Evolutionary conservation across 2,888 invertebrate species (phyloP).

Genomic region (Folsomia candida): DNA sequence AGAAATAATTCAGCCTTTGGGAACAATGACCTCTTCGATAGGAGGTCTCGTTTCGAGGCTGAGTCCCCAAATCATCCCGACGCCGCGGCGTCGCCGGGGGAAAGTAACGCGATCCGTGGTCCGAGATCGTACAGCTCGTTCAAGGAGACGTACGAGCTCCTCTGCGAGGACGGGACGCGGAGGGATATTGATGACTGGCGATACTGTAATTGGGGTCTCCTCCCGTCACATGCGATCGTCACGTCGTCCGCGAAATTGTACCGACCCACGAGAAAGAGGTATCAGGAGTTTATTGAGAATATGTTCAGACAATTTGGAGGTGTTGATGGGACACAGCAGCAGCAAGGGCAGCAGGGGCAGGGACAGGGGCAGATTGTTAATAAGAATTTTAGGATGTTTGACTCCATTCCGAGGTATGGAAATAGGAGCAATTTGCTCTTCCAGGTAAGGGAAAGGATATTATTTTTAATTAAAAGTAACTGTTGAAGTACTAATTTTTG

Average conservation of each 20-base stretch:
- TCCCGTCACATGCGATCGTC: slow-evolving; percentile 79
- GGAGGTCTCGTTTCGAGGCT: not conserved
- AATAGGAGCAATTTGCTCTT: slow-evolving; percentile 72
- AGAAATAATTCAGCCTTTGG: slow-evolving; percentile 18
- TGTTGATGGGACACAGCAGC: not conserved
- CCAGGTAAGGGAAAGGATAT: slow-evolving; percentile 61
- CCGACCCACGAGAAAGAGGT: slow-evolving; percentile 56
- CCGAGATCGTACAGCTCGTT: slow-evolving; percentile 34
- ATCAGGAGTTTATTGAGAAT: slow-evolving; percentile 54
- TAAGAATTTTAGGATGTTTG: slow-evolving; percentile 62
- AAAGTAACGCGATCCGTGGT: not conserved
- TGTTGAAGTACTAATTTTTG: not conserved
- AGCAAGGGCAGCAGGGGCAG: no score
- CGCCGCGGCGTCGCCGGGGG: slow-evolving; percentile 6
- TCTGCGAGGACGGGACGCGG: slow-evolving; percentile 77
- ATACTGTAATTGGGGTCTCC: slow-evolving; percentile 79
- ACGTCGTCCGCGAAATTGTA: slow-evolving; percentile 73
- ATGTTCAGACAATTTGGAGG: slow-evolving; percentile 51
- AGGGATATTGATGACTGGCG: slow-evolving; percentile 67
- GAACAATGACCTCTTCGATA: not conserved
- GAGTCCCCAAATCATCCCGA: slow-evolving; percentile 3
- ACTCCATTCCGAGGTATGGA: slow-evolving; percentile 68
- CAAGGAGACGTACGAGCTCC: slow-evolving; percentile 68
- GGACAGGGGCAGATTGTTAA: no score
- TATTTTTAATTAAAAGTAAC: not conserved